These are phyloP conservation scores for Drosophila mulleri DNA, from an alignment of 2,888 invertebrate genomes.

Conservation along the genomic window DNA sequence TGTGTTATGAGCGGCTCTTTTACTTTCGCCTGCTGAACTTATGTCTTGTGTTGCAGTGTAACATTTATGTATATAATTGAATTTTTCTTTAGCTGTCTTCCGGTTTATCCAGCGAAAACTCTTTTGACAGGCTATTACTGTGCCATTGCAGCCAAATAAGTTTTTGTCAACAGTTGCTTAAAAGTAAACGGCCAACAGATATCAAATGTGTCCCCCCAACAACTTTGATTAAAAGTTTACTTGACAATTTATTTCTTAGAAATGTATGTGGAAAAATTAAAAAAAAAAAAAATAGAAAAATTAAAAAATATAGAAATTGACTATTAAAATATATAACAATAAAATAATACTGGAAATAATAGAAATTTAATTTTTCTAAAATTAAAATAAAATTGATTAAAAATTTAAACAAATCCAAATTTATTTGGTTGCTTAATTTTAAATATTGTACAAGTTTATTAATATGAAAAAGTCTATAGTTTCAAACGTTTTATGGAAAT, in stretches of 20 bases:
- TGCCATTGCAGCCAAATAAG: slow-evolving; percentile 14
- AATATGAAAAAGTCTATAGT: no score
- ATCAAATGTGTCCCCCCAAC: neutral
- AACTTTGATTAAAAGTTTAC: neutral
- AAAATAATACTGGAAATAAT: no score
- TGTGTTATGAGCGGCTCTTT: neutral
- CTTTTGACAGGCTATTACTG: slow-evolving; percentile 38
- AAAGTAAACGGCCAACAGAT: slow-evolving; percentile 1
- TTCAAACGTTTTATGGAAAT: no score
- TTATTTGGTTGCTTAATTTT: no score
- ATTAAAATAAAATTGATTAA: no score
- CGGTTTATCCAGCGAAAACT: slow-evolving; percentile 15
- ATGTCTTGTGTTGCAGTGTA: neutral
- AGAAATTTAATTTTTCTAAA: no score
- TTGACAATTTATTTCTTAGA: neutral
- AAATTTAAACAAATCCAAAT: no score
- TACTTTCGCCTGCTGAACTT: neutral
- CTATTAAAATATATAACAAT: no score
- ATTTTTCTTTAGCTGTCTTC: slow-evolving; percentile 1
- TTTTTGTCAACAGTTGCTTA: slow-evolving; percentile 29
- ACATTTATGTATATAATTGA: slow-evolving; percentile 8
- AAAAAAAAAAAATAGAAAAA: no score
- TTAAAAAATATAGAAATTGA: no score
- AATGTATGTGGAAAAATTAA: no score
- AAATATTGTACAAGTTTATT: no score